These are phyloP conservation scores for Daktulosphaira vitifoliae DNA, from an alignment of 1,140 invertebrate species.

Conservation along the genomic window DNA sequence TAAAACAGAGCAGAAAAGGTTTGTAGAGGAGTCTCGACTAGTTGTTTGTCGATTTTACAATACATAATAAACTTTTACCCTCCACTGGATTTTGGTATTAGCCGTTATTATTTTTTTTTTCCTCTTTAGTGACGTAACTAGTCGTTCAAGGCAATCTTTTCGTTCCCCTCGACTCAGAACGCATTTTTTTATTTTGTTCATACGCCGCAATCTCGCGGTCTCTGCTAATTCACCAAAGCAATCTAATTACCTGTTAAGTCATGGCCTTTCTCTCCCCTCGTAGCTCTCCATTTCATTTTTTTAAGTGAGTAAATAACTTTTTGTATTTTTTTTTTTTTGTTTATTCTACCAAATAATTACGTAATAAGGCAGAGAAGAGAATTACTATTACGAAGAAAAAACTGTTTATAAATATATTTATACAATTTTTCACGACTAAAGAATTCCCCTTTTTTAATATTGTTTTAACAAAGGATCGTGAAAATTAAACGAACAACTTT, in stretches of 20 bases:
- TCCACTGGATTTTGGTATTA: neutral
- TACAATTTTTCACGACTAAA: neutral
- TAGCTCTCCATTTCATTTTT: neutral
- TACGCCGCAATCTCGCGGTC: neutral
- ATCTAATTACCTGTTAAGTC: constrained; percentile 33
- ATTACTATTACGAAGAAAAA: too few relatives aligned
- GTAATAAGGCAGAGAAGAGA: too few relatives aligned
- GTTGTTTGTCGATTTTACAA: too few relatives aligned
- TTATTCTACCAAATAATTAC: too few relatives aligned
- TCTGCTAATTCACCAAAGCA: constrained; percentile 23
- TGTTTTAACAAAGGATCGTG: constrained; percentile 27
- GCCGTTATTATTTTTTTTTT: constrained; percentile 8
- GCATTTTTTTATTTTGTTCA: neutral
- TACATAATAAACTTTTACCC: too few relatives aligned
- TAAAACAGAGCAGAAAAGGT: neutral
- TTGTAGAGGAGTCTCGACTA: too few relatives aligned
- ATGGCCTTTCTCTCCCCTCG: constrained; percentile 3
- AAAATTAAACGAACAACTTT: constrained; percentile 33
- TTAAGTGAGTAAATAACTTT: constrained; percentile 21
- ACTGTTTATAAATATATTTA: constrained; percentile 2
- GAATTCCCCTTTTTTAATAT: neutral
- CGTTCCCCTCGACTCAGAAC: neutral
- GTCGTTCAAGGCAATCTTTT: constrained; percentile 27
- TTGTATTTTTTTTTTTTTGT: neutral
- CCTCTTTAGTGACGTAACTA: neutral